phyloP scores from a whole-genome alignment of 2,888 invertebrate genomes.

The Actias luna region DNA sequence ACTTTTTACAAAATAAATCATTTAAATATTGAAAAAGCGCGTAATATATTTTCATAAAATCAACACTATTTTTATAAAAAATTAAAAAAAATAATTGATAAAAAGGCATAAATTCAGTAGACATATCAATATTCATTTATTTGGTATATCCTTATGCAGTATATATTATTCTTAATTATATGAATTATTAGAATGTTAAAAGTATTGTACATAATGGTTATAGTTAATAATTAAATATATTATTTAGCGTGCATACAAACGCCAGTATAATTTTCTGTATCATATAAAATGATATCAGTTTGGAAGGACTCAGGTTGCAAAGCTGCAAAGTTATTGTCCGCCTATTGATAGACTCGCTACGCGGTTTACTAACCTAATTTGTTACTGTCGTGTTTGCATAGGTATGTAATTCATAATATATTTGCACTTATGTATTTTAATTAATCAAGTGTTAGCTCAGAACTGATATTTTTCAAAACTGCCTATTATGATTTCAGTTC shows the following conservation, averaged over 20 bases:
- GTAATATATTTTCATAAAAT: neutral
- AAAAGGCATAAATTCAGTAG: neutral
- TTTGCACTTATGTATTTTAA: slow-evolving; percentile 45
- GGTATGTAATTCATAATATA: slow-evolving; percentile 37
- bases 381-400: slow-evolving; percentile 52
- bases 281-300: neutral
- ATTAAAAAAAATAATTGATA: too few relatives aligned
- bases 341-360: slow-evolving; percentile 43
- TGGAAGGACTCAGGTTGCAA: slow-evolving; percentile 34
- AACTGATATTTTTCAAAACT: neutral
- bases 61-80: neutral
- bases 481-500: neutral
- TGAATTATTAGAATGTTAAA: too few relatives aligned
- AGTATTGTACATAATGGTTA: too few relatives aligned
- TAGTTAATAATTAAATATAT: too few relatives aligned
- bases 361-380: slow-evolving; percentile 60
- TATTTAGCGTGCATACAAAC: too few relatives aligned
- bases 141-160: neutral
- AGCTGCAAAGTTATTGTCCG: slow-evolving; percentile 33
- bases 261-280: neutral
- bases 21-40: neutral
- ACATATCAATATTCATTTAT: neutral
- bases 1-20: neutral
- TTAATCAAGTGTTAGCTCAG: slow-evolving; percentile 21
- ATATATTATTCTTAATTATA: neutral